Evolutionary conservation across 1,140 invertebrate species (phyloP).

Genomic region (Drosophila neocordata): DNA sequence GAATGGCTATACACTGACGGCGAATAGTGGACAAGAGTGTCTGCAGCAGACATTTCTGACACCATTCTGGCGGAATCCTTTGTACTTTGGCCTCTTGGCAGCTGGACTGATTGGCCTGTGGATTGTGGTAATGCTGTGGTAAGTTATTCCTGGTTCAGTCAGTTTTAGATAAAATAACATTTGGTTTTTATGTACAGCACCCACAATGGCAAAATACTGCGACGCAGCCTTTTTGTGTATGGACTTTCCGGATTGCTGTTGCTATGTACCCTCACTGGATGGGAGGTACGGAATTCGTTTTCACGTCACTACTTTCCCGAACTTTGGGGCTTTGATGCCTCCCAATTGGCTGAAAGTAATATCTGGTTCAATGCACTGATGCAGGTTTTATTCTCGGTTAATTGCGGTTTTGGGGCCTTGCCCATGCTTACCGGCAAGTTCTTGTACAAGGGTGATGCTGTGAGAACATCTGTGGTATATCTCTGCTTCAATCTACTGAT

Average conservation of each 20-base stretch:
- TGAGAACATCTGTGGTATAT: constrained; percentile 80
- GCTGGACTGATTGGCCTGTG: constrained; percentile 76
- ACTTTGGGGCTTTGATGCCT: constrained; percentile 64
- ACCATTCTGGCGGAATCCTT: constrained; percentile 77
- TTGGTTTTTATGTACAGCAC: constrained; percentile 54
- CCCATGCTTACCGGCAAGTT: constrained; percentile 82
- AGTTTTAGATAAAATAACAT: neutral
- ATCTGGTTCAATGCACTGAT: constrained; percentile 81
- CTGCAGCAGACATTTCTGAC: constrained; percentile 78
- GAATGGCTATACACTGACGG: constrained; percentile 66
- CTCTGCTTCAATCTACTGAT: constrained; percentile 81
- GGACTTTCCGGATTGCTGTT: constrained; percentile 66
- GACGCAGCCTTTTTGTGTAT: constrained; percentile 74
- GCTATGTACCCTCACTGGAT: constrained; percentile 71
- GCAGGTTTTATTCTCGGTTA: constrained; percentile 77
- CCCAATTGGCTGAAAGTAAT: constrained; percentile 60
- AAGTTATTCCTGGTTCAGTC: constrained; percentile 17
- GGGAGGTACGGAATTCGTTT: constrained; percentile 78
- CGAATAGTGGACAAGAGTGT: constrained; percentile 74
- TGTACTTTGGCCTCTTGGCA: constrained; percentile 77
- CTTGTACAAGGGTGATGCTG: constrained; percentile 81
- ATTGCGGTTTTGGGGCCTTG: constrained; percentile 76
- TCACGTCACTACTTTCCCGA: constrained; percentile 68
- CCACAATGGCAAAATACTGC: constrained; percentile 73
- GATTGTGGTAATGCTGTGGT: constrained; percentile 82